Percentiles rank a stretch among this genome's conserved stretches.
Evolutionary conservation across 2,113 vertebrate species (phyloP).

Genomic region (Leucoraja erinaceus): DNA sequence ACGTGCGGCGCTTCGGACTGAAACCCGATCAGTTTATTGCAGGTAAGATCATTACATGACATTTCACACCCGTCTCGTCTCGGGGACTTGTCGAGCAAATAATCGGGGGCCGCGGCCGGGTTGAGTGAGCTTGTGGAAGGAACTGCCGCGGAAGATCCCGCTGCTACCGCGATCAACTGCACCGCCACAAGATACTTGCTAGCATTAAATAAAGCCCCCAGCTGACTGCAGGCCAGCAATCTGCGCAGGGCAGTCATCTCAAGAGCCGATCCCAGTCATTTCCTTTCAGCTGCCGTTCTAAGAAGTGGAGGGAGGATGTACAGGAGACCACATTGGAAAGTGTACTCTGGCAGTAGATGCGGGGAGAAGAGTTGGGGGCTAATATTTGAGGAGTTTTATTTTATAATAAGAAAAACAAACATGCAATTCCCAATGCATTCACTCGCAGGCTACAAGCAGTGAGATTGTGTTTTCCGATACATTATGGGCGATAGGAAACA

Average conservation of each 20-base stretch:
- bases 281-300: background rate
- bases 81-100: background rate
- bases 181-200: background rate
- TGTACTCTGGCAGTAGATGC: background rate
- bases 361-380: background rate
- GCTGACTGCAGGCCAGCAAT: background rate
- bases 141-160: too few species aligned
- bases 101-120: background rate
- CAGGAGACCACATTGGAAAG: background rate
- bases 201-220: background rate
- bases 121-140: background rate
- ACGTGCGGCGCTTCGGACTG: slow-evolving; percentile 5
- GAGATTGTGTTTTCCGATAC: background rate
- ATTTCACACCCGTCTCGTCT: background rate
- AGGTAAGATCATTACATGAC: slow-evolving; percentile 17
- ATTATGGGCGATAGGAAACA: too few species aligned
- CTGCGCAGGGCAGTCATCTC: background rate
- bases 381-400: background rate
- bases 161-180: background rate
- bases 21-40: slow-evolving; percentile 32
- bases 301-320: background rate
- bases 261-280: slow-evolving; percentile 2
- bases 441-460: background rate
- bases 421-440: background rate
- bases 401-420: background rate